Percentiles rank a stretch among this genome's conserved stretches.
These are phyloP conservation scores for Leuciscus waleckii DNA, from an alignment of 2,797 vertebrate genomes.

Conservation along the genomic window DNA sequence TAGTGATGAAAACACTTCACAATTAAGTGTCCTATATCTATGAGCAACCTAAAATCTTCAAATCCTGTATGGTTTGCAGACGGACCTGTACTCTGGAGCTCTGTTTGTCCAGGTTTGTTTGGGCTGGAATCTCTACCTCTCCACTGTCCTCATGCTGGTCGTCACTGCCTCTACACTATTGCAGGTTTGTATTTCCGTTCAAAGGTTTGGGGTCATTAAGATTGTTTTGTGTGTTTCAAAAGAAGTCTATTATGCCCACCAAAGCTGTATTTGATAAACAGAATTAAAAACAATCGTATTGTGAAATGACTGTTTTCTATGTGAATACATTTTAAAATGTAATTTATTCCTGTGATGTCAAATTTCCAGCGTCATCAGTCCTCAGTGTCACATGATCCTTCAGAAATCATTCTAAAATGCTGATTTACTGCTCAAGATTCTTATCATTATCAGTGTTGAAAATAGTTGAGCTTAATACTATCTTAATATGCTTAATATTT, in stretches of 20 bases:
- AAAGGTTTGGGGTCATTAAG: background rate
- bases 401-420: background rate
- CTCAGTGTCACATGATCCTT: background rate
- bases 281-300: background rate
- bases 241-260: background rate
- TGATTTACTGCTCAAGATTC: background rate
- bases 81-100: slow-evolving; percentile 90
- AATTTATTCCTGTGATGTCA: background rate
- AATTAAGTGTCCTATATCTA: background rate
- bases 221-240: background rate
- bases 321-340: background rate
- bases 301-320: background rate
- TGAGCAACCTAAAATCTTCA: background rate
- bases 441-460: background rate
- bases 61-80: slow-evolving; percentile 72
- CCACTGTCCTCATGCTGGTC: slow-evolving; percentile 85
- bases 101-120: slow-evolving; percentile 92
- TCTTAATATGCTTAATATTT: background rate
- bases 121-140: slow-evolving; percentile 93
- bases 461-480: background rate
- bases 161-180: slow-evolving; percentile 90
- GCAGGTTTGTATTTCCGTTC: slow-evolving; percentile 76
- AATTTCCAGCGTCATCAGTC: background rate
- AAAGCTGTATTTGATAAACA: background rate
- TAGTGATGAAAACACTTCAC: background rate